Base-by-base conservation (phyloP, 1,140 invertebrate genomes). In the Calosoma granatense region DNA sequence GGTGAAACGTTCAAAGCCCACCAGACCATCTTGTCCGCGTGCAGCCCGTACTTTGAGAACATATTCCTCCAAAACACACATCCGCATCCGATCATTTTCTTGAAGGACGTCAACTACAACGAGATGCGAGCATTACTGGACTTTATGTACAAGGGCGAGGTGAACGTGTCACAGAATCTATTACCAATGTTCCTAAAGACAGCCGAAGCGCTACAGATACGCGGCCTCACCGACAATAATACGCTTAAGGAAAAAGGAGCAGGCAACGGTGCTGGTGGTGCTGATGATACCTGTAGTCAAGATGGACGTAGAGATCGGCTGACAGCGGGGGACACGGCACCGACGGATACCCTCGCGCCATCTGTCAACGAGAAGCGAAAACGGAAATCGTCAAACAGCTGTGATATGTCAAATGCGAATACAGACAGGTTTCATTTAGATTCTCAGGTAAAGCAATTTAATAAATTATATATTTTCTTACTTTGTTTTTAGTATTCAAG, bases 21-120 rank as follows among this genome's bases (percentile, higher is more conserved):
- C 76, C 91, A 94, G 76, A 90, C 90, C 56, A 92, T 94, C 73
- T 77, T 95, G 54, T 94, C 92, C 47, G 92, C 92, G 61, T 94
- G 92, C 78, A 94, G 90, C 76, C 89, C 91, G 55, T 95, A 94
- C 78, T 95, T 96, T 76, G 90, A 94, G 79, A 88, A 81, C 72
- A 86, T 96, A 74, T 93, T 96, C 74, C 79, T 93, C 64, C 86
- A 90, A 75, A 94, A 92, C 73, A 83, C 81, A 61, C 90, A 92
- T 77, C 88, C 90, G 69, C 90, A 94, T 78, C 90, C 90, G 51
- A 93, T 93, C 68, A 90, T 94, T 75, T 90, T 90, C 73, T 81
- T 92, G 67, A 90, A 88, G 82, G 89, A 92, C 83, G 87, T 93
- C 65, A 82, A 88, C 74, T 86, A 85, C 69, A 83, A 82, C 65